Evolutionary conservation across 1,140 invertebrate species (phyloP).

Genomic region (Hestina assimilis): DNA sequence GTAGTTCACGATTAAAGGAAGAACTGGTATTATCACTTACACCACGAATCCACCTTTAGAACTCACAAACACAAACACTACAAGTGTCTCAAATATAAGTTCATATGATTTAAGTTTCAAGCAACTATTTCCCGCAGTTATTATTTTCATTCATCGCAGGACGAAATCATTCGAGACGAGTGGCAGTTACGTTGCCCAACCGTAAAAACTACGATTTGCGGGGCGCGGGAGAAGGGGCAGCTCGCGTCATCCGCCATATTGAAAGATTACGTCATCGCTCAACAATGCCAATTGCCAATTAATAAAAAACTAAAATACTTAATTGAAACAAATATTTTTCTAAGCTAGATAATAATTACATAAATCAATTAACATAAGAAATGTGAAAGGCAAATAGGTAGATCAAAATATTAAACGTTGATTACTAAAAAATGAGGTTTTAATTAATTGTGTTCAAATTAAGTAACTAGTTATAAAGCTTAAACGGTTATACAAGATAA

Average conservation of each 20-base stretch:
- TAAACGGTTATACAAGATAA: too few species aligned
- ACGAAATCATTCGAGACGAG: constrained; percentile 68
- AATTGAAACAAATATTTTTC: neutral
- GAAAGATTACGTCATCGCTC: constrained; percentile 65
- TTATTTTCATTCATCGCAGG: constrained; percentile 70
- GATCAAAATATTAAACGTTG: too few species aligned
- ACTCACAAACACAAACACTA: constrained; percentile 61
- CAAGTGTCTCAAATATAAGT: constrained; percentile 37
- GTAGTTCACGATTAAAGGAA: constrained; percentile 60
- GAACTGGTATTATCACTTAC: constrained; percentile 65
- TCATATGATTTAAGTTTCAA: constrained; percentile 50
- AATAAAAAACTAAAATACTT: neutral
- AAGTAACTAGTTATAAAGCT: too few species aligned
- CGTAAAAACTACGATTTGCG: constrained; percentile 54
- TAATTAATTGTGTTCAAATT: too few species aligned
- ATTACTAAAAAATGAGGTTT: too few species aligned
- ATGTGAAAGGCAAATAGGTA: too few species aligned
- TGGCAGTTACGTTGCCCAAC: constrained; percentile 51
- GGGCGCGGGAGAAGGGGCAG: constrained; percentile 47
- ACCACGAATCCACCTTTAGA: constrained; percentile 70
- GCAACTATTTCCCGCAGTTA: constrained; percentile 44
- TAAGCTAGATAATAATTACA: too few species aligned
- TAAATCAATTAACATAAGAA: too few species aligned
- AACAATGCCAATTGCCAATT: constrained; percentile 14
- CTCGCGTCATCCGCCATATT: constrained; percentile 76